Evolutionary conservation across 2,888 invertebrate species (phyloP).

Genomic region (Aporophyla lueneburgensis): DNA sequence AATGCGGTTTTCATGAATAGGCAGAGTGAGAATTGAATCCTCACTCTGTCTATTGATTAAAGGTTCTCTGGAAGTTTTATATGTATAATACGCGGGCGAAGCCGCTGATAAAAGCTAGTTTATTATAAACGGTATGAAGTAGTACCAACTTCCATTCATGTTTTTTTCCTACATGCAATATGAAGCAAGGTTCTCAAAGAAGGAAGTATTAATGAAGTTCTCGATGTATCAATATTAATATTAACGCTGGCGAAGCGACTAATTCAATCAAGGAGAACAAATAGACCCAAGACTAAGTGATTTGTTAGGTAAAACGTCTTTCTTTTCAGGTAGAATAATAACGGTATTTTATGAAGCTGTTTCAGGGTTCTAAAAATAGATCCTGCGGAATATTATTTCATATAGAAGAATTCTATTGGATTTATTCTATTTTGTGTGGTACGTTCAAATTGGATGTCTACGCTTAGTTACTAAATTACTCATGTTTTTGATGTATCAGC

Average conservation of each 20-base stretch:
- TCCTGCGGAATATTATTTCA: conserved; percentile 14
- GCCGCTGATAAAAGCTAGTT: too few species aligned
- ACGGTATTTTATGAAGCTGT: conserved; percentile 33
- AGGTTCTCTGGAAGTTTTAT: too few species aligned
- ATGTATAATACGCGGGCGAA: too few species aligned
- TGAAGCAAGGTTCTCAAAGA: conserved; percentile 1
- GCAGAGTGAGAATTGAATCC: too few species aligned
- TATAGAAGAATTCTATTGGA: conserved; percentile 4
- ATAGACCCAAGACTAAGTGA: conserved; percentile 52
- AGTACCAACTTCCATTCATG: neutral
- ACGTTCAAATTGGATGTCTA: neutral
- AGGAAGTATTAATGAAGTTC: conserved; percentile 44
- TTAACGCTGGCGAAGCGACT: conserved; percentile 40
- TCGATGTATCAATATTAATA: conserved; percentile 56
- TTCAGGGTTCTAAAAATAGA: conserved; percentile 31
- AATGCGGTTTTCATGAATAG: too few species aligned
- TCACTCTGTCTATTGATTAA: too few species aligned
- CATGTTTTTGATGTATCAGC: neutral
- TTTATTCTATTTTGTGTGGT: neutral
- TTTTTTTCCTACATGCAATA: conserved; percentile 11
- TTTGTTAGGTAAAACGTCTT: conserved; percentile 50
- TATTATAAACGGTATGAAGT: conserved; percentile 6
- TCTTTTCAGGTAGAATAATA: conserved; percentile 44
- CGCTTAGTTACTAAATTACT: neutral
- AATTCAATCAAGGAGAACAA: conserved; percentile 59